phyloP scores from a whole-genome alignment of 2,888 invertebrate species.

The Paralinhomoeus sp. region DNA sequence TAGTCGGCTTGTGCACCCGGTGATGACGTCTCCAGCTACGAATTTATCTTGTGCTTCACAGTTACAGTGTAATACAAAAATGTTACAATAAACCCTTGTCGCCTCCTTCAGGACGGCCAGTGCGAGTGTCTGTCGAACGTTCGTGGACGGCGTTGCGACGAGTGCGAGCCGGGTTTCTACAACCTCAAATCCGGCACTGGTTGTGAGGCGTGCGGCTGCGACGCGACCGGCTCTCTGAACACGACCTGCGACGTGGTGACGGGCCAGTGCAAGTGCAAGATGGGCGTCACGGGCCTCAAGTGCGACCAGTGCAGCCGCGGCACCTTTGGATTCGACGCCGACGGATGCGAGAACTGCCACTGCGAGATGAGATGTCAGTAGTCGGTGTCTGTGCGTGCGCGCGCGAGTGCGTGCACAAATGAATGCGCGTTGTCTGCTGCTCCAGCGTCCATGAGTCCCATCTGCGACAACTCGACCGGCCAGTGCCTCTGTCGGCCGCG shows the following conservation, averaged over 20 bases:
- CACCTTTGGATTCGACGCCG: slow-evolving; percentile 62
- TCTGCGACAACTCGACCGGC: slow-evolving; percentile 55
- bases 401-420: no score
- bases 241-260: slow-evolving; percentile 52
- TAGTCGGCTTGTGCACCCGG: no score
- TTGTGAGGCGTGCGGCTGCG: slow-evolving; percentile 63
- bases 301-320: slow-evolving; percentile 41
- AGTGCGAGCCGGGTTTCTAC: slow-evolving; percentile 29
- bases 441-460: slow-evolving; percentile 49
- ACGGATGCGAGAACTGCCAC: no score
- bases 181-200: slow-evolving; percentile 43
- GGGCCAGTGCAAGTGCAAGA: slow-evolving; percentile 62
- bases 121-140: slow-evolving; percentile 30
- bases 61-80: no score
- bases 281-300: slow-evolving; percentile 29
- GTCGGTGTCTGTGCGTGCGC: no score
- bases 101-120: slow-evolving; percentile 27
- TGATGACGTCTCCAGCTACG: no score
- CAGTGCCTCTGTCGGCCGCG: slow-evolving; percentile 41
- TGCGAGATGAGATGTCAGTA: no score
- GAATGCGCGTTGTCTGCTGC: background rate
- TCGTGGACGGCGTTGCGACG: slow-evolving; percentile 26
- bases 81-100: no score
- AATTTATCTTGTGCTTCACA: no score
- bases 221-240: slow-evolving; percentile 61